Evolutionary conservation across 1,140 invertebrate species (phyloP).

Genomic region (Drosophila pandora): DNA sequence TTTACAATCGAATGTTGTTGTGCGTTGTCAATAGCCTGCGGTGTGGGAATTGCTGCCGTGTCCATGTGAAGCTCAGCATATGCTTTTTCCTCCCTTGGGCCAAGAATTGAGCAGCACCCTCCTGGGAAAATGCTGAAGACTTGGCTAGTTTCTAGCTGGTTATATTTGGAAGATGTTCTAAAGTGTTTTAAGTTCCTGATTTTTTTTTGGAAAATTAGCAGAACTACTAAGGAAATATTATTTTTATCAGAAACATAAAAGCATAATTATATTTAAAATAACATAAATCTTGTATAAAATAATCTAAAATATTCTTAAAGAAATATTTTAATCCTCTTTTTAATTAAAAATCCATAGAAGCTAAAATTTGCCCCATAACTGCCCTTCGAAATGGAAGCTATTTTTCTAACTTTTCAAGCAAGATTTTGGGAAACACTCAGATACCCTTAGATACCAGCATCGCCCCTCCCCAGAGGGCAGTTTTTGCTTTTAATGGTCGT

Average conservation of each 20-base stretch:
- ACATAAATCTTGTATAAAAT: too few relatives aligned
- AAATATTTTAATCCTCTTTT: too few relatives aligned
- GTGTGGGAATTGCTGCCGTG: slow-evolving; percentile 51
- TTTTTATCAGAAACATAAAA: too few relatives aligned
- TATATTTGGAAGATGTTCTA: neutral
- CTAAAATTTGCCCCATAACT: too few relatives aligned
- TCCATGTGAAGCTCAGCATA: slow-evolving; percentile 71
- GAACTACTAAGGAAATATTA: too few relatives aligned
- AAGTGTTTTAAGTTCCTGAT: neutral
- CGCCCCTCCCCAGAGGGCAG: slow-evolving; percentile 2
- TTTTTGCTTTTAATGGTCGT: slow-evolving; percentile 60
- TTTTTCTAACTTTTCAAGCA: neutral
- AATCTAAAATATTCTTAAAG: too few relatives aligned
- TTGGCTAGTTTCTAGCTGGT: neutral
- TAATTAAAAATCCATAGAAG: too few relatives aligned
- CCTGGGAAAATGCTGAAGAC: neutral
- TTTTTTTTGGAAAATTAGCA: too few relatives aligned
- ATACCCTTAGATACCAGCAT: neutral
- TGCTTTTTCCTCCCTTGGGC: slow-evolving; percentile 48
- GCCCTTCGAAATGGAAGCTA: neutral
- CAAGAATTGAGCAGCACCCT: neutral
- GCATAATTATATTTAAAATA: too few relatives aligned
- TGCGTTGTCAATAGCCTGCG: slow-evolving; percentile 51
- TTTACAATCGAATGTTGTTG: slow-evolving; percentile 60
- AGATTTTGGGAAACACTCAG: neutral